Percentiles rank a stretch among this genome's conserved stretches.
phyloP scores from a whole-genome alignment of 2,888 invertebrate species.

The Saturnia pavonia region DNA sequence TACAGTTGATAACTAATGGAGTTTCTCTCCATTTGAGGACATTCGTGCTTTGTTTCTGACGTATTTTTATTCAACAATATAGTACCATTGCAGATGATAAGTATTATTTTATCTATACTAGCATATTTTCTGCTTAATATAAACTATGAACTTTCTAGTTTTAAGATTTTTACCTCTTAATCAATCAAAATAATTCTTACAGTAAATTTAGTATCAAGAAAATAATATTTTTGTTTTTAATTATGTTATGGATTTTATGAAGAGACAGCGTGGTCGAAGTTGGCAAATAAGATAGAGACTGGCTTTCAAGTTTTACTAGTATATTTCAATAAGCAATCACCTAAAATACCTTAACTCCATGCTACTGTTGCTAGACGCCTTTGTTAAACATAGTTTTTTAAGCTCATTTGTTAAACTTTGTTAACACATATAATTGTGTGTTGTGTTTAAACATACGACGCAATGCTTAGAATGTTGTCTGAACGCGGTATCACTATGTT shows the following conservation, averaged over 20 bases:
- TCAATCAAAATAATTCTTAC: not conserved
- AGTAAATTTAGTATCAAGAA: not conserved
- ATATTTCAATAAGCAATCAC: not conserved
- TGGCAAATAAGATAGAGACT: not conserved
- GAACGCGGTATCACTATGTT: not conserved
- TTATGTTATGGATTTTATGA: too few species aligned
- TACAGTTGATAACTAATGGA: slow-evolving; percentile 40
- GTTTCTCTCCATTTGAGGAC: slow-evolving; percentile 31
- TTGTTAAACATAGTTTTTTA: not conserved
- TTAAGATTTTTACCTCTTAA: not conserved
- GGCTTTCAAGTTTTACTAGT: not conserved
- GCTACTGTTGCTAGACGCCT: not conserved
- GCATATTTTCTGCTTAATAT: not conserved
- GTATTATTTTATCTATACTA: not conserved
- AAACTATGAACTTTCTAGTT: not conserved
- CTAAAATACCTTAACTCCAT: not conserved
- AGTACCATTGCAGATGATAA: slow-evolving; percentile 1
- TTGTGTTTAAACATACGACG: not conserved
- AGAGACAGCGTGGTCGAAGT: not conserved
- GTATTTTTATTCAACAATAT: slow-evolving; percentile 21
- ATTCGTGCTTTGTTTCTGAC: slow-evolving; percentile 15
- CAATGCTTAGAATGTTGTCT: not conserved
- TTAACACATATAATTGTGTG: not conserved
- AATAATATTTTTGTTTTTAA: not conserved
- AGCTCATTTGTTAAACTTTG: too few species aligned